Evolutionary conservation across 2,888 invertebrate genomes (phyloP).

Genomic region (Periphyllus acericola): DNA sequence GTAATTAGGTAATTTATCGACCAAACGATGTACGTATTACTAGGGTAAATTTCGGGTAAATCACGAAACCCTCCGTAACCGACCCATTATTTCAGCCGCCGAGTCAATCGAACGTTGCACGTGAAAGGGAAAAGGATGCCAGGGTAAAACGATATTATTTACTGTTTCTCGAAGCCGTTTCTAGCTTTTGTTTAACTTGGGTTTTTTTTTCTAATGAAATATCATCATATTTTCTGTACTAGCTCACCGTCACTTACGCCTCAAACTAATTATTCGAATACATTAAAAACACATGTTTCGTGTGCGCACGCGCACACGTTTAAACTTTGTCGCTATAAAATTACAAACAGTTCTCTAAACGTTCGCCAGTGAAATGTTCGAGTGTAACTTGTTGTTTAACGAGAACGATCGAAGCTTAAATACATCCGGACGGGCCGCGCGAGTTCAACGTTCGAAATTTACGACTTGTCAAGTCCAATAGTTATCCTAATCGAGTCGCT

Average conservation of each 20-base stretch:
- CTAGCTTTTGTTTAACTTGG: no score
- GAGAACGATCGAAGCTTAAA: slow-evolving; percentile 17
- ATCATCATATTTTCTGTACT: background rate
- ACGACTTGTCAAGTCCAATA: background rate
- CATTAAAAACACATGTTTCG: slow-evolving; percentile 52
- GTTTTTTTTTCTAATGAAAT: no score
- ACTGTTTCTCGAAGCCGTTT: no score
- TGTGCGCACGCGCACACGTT: background rate
- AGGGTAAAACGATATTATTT: no score
- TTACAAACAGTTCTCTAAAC: background rate
- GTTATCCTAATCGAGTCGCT: slow-evolving; percentile 2
- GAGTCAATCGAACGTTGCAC: no score
- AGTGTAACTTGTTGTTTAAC: slow-evolving; percentile 20
- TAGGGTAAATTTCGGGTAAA: no score
- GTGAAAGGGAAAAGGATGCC: no score
- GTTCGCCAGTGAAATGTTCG: background rate
- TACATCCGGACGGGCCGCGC: background rate
- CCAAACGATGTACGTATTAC: no score
- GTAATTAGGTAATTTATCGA: no score
- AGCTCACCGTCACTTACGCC: no score
- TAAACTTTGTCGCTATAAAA: slow-evolving; percentile 12
- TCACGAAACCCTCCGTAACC: no score
- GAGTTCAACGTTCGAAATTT: background rate
- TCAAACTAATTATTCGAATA: slow-evolving; percentile 24
- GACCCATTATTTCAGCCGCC: no score